Percentiles rank a stretch among this genome's conserved stretches.
Conservation (phyloP, 2,113 vertebrate species). For the Glaucomys volans region DNA sequence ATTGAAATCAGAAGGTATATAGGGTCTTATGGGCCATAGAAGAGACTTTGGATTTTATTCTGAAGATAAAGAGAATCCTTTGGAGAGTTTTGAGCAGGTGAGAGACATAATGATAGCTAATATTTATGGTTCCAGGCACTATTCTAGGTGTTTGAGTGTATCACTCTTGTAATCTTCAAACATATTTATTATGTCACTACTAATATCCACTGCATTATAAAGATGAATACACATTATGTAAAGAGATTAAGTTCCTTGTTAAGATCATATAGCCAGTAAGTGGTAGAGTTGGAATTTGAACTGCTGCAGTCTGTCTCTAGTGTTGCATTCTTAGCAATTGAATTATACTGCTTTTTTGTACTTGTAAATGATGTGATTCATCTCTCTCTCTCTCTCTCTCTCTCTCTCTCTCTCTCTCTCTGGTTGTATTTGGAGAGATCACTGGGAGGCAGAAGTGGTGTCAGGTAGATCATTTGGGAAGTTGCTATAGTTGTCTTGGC, state of each 20-base stretch:
- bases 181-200: not conserved
- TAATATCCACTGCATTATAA: not conserved
- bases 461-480: not conserved
- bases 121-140: not conserved
- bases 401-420: not conserved
- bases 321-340: not conserved
- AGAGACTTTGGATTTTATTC: slow-evolving; percentile 15
- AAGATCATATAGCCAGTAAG: not conserved
- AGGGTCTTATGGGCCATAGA: not conserved
- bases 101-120: not conserved
- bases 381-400: not conserved
- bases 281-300: not conserved
- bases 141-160: not conserved
- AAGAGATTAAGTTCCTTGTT: not conserved
- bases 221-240: not conserved
- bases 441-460: not conserved
- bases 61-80: not conserved
- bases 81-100: not conserved
- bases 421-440: not conserved
- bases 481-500: not conserved
- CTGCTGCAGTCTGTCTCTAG: not conserved
- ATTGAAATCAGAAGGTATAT: not conserved
- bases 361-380: not conserved
- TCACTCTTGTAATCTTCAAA: not conserved
- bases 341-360: not conserved